A percentile compares a stretch with the other conserved stretches of the same genome.
These are phyloP conservation scores for Cyprinodon variegatus DNA, from an alignment of 2,113 vertebrate genomes.

Conservation along the genomic window DNA sequence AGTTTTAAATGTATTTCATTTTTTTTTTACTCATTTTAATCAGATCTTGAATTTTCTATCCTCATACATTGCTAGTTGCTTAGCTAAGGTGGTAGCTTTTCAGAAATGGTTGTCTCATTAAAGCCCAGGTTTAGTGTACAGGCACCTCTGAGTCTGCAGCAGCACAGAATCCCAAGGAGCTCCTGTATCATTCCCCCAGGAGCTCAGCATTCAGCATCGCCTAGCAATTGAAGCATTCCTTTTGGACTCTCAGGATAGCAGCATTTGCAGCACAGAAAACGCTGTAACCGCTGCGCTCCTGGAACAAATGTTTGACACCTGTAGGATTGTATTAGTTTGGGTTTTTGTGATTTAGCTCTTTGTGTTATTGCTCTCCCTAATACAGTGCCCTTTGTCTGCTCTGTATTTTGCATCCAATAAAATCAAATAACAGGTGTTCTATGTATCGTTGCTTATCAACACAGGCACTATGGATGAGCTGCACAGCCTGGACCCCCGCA, in stretches of 20 bases:
- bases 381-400: constrained; percentile 20
- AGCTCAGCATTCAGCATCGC: constrained; percentile 48
- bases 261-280: constrained; percentile 10
- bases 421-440: constrained; percentile 32
- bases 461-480: constrained; percentile 99
- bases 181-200: constrained; percentile 57
- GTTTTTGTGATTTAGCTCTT: neutral
- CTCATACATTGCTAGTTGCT: constrained; percentile 1
- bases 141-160: constrained; percentile 59
- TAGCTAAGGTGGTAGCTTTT: constrained; percentile 24
- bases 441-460: constrained; percentile 36
- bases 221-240: constrained; percentile 52
- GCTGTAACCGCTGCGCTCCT: neutral
- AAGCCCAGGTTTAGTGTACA: constrained; percentile 55
- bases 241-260: constrained; percentile 33
- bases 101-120: constrained; percentile 70
- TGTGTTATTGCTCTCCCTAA: neutral
- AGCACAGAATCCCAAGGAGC: constrained; percentile 52
- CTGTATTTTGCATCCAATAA: constrained; percentile 8
- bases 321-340: neutral
- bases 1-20: neutral
- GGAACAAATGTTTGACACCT: neutral
- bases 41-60: constrained; percentile 15
- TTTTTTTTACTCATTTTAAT: constrained; percentile 22
- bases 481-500: constrained; percentile 98